phyloP scores from a whole-genome alignment of 2,888 invertebrate genomes.

The Phasia obesa region DNA sequence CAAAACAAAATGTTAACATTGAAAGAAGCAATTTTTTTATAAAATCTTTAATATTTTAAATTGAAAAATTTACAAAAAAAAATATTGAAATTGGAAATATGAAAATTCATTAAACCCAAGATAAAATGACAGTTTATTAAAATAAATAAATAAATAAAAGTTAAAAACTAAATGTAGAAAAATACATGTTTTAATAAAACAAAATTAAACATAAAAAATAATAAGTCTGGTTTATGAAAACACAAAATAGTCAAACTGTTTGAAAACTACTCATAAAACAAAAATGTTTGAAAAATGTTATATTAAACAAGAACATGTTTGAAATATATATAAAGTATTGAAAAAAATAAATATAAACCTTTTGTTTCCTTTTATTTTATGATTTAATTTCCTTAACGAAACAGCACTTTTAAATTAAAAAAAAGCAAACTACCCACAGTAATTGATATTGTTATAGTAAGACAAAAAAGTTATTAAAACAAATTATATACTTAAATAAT shows the following conservation, averaged over 20 bases:
- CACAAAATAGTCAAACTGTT: conserved; percentile 63
- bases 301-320: conserved; percentile 3
- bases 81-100: conserved; percentile 14
- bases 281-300: conserved; percentile 39
- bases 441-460: conserved; percentile 69
- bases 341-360: not conserved
- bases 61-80: conserved; percentile 36
- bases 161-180: conserved; percentile 35
- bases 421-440: conserved; percentile 71
- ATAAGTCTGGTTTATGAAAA: conserved; percentile 66
- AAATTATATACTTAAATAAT: conserved; percentile 48
- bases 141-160: not conserved
- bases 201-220: conserved; percentile 42
- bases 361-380: conserved; percentile 7
- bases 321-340: conserved; percentile 12
- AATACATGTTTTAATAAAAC: conserved; percentile 34
- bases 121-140: conserved; percentile 52
- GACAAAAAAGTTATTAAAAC: conserved; percentile 24
- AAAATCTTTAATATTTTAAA: conserved; percentile 56
- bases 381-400: conserved; percentile 28
- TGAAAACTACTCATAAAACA: conserved; percentile 43
- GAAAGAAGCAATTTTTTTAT: conserved; percentile 63
- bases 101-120: conserved; percentile 16
- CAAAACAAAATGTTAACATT: conserved; percentile 68
- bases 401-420: conserved; percentile 49